Evolutionary conservation across 2,888 invertebrate species (phyloP).

Genomic region (Drepana falcataria): DNA sequence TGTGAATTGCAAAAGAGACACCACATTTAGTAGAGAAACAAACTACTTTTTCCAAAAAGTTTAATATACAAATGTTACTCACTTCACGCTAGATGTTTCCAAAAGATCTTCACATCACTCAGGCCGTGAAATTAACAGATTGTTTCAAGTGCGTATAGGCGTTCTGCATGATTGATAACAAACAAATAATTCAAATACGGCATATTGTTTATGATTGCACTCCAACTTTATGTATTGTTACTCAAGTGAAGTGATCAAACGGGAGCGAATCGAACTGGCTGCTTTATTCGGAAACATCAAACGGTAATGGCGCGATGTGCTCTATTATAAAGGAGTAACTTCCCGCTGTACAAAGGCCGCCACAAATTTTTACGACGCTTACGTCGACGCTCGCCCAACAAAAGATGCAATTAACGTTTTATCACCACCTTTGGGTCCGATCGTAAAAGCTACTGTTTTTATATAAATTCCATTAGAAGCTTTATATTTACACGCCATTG

Average conservation of each 20-base stretch:
- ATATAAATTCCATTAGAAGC: conserved; percentile 4
- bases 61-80: too few relatives aligned
- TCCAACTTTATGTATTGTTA: not conserved
- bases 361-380: conserved; percentile 29
- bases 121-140: too few relatives aligned
- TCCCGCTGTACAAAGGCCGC: conserved; percentile 17
- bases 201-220: not conserved
- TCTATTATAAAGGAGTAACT: conserved; percentile 14
- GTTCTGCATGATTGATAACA: not conserved
- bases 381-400: conserved; percentile 18
- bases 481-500: not conserved
- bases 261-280: not conserved
- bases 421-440: conserved; percentile 25
- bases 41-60: too few relatives aligned
- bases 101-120: too few relatives aligned
- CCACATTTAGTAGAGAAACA: too few relatives aligned
- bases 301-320: not conserved
- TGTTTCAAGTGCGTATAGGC: too few relatives aligned
- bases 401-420: conserved; percentile 34
- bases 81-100: too few relatives aligned
- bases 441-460: conserved; percentile 18
- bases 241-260: not conserved
- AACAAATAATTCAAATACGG: not conserved
- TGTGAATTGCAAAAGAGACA: too few relatives aligned
- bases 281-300: not conserved